Evolutionary conservation across 2,888 invertebrate species (phyloP).

Genomic region (Dexiosoma caninum): DNA sequence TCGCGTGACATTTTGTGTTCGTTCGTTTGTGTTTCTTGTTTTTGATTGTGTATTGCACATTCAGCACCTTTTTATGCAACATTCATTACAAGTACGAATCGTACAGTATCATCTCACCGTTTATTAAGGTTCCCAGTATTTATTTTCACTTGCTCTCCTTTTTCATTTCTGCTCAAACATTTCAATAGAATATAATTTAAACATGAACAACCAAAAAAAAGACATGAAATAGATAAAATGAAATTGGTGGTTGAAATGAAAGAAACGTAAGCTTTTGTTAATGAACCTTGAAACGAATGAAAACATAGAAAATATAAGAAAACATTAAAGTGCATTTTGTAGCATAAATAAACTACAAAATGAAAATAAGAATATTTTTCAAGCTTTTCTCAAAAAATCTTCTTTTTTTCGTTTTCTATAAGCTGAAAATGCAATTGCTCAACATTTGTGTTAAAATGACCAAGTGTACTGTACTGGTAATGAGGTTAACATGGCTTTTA

Average conservation of each 20-base stretch:
- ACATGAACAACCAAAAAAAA: constrained; percentile 21
- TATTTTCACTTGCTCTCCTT: not conserved
- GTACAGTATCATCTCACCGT: not conserved
- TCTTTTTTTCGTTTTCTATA: not conserved
- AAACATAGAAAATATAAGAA: constrained; percentile 61
- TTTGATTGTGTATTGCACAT: not conserved
- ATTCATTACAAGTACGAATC: constrained; percentile 10
- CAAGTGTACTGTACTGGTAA: not conserved
- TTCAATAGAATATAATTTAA: constrained; percentile 47
- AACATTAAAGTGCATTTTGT: constrained; percentile 58
- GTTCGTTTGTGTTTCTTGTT: not conserved
- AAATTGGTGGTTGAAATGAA: constrained; percentile 1
- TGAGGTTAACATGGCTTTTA: constrained; percentile 24
- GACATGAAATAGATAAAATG: constrained; percentile 30
- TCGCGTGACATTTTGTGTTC: constrained; percentile 57
- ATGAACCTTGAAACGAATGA: constrained; percentile 63
- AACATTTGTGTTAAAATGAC: not conserved
- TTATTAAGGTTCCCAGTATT: not conserved
- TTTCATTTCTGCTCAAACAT: not conserved
- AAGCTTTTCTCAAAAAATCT: not conserved
- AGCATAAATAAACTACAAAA: constrained; percentile 28
- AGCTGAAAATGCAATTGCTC: not conserved
- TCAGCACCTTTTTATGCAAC: constrained; percentile 22
- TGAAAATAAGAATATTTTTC: constrained; percentile 2
- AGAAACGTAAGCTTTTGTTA: constrained; percentile 50